Conservation (phyloP, 2,797 vertebrate species). For the Anguilla megastoma region DNA sequence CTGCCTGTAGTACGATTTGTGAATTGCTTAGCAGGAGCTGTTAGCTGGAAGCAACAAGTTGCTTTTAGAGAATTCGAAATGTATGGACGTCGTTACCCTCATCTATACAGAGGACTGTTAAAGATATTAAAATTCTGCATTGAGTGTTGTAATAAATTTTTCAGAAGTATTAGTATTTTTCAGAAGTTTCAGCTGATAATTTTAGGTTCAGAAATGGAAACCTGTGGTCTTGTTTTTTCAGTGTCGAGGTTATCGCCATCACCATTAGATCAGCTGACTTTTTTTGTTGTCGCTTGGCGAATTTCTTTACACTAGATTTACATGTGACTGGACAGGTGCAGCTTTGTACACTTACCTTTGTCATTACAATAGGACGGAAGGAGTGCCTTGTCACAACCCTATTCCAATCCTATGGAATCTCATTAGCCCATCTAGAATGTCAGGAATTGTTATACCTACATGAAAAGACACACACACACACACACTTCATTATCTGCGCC, state of each 20-base stretch:
- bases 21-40: neutral
- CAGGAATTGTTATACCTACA: neutral
- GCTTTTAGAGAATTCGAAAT: neutral
- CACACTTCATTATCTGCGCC: neutral
- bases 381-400: neutral
- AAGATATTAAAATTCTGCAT: too few species aligned
- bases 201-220: neutral
- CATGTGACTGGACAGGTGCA: neutral
- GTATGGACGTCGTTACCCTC: too few species aligned
- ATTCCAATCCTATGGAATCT: neutral
- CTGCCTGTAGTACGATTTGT: neutral
- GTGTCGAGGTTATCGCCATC: neutral
- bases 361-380: neutral
- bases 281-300: neutral
- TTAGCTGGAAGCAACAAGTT: conserved; percentile 3
- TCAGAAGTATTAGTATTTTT: neutral
- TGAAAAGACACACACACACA: neutral
- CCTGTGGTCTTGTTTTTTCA: neutral
- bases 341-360: neutral
- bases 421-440: neutral
- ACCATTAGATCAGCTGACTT: neutral
- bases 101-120: too few species aligned
- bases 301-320: neutral
- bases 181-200: neutral
- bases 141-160: too few species aligned